These are phyloP conservation scores for Charadrius vociferus DNA, from an alignment of 2,113 vertebrate genomes.

Conservation along the genomic window DNA sequence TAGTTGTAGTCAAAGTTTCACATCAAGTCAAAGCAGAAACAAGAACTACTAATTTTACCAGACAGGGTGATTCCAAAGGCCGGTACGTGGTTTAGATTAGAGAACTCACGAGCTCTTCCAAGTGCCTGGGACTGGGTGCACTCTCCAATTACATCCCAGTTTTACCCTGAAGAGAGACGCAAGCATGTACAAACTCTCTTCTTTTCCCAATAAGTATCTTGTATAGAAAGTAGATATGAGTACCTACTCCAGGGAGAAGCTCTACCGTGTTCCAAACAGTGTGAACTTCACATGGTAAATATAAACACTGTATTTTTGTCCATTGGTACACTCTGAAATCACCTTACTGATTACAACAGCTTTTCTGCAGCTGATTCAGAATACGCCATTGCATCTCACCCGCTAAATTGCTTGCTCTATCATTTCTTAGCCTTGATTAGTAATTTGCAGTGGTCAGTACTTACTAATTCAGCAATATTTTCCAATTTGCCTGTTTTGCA, in stretches of 20 bases:
- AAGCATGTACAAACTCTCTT: neutral
- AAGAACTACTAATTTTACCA: neutral
- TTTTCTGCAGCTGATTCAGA: neutral
- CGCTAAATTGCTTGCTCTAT: neutral
- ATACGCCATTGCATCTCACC: neutral
- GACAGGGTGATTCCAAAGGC: neutral
- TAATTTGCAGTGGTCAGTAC: neutral
- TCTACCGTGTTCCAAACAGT: neutral
- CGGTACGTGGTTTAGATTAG: neutral
- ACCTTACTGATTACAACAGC: neutral
- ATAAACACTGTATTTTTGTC: neutral
- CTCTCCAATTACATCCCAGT: neutral
- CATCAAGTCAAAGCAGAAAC: neutral
- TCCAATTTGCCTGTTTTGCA: neutral
- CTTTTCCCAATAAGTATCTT: neutral
- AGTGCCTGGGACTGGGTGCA: neutral
- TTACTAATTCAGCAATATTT: neutral
- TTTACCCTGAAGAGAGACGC: neutral
- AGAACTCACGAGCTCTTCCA: neutral
- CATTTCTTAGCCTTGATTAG: neutral
- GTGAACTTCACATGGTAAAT: neutral
- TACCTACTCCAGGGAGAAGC: neutral
- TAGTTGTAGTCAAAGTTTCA: neutral
- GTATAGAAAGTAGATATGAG: neutral
- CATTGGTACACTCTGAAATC: neutral